Conservation (phyloP, 1,140 invertebrate genomes). For the Berghia stephanieae region DNA sequence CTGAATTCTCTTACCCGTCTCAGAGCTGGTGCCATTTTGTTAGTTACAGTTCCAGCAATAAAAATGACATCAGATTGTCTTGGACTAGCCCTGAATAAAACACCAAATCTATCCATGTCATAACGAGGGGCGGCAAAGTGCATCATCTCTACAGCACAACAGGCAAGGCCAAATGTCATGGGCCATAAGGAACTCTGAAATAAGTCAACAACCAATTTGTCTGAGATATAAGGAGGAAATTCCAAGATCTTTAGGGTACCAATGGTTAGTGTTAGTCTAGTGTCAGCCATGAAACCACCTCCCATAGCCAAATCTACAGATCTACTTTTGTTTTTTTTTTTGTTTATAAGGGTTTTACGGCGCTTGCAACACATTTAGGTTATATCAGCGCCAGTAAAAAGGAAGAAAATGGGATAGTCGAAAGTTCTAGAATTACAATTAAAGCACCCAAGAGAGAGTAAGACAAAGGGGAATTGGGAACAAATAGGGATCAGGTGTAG, state of each 20-base stretch:
- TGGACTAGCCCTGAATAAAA: constrained; percentile 96
- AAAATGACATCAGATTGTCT: constrained; percentile 93
- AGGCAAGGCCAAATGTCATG: constrained; percentile 94
- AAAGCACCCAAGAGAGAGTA: no score
- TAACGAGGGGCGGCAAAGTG: constrained; percentile 97
- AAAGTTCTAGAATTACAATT: no score
- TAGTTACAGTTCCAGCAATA: constrained; percentile 97
- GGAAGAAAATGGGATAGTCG: no score
- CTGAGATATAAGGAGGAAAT: not conserved
- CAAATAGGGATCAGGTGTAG: no score
- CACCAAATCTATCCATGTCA: constrained; percentile 91
- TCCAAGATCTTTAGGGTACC: not conserved
- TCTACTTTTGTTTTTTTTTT: no score
- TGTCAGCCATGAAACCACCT: no score
- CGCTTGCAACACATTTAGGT: no score
- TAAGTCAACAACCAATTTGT: not conserved
- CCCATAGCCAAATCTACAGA: no score
- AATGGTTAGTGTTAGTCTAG: not conserved
- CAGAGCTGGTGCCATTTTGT: constrained; percentile 98
- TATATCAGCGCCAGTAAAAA: no score
- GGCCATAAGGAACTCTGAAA: constrained; percentile 89
- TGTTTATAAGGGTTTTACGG: no score
- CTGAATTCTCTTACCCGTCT: constrained; percentile 75
- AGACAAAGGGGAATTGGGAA: no score
- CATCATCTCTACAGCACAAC: constrained; percentile 99